Evolutionary conservation across 2,113 vertebrate genomes (phyloP).

Genomic region (Tetrax tetrax): DNA sequence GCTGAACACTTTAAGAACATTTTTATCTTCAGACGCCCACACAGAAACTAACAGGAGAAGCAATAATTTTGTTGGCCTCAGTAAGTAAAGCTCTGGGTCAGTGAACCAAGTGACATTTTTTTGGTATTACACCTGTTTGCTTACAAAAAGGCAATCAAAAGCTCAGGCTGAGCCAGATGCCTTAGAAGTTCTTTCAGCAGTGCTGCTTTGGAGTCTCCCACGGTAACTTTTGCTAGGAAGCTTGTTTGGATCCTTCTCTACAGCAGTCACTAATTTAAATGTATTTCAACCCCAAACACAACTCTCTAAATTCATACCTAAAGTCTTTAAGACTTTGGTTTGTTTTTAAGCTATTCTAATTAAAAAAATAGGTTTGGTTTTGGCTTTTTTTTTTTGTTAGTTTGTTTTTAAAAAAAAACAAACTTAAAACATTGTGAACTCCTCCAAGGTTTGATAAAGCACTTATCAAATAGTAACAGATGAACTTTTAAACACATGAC

Average conservation of each 20-base stretch:
- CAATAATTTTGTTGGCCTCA: neutral
- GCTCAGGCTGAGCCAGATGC: neutral
- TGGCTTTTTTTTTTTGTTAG: neutral
- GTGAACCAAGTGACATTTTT: neutral
- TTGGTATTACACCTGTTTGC: neutral
- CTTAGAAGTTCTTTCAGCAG: neutral
- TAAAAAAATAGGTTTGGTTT: neutral
- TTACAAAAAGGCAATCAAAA: neutral
- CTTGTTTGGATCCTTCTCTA: neutral
- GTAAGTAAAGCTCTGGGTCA: neutral
- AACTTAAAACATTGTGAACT: neutral
- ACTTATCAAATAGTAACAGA: neutral
- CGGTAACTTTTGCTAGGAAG: neutral
- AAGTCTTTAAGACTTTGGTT: neutral
- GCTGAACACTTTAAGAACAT: neutral
- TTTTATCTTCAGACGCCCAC: neutral
- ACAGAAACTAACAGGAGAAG: neutral
- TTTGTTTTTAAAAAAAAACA: neutral
- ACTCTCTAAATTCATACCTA: neutral
- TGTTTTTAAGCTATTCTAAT: neutral
- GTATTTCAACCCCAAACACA: neutral
- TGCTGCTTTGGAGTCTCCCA: neutral
- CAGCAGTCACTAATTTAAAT: neutral
- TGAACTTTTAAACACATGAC: neutral
- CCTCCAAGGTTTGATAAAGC: neutral